Base-by-base conservation (phyloP, 2,797 vertebrate species). In the Acomys russatus region DNA sequence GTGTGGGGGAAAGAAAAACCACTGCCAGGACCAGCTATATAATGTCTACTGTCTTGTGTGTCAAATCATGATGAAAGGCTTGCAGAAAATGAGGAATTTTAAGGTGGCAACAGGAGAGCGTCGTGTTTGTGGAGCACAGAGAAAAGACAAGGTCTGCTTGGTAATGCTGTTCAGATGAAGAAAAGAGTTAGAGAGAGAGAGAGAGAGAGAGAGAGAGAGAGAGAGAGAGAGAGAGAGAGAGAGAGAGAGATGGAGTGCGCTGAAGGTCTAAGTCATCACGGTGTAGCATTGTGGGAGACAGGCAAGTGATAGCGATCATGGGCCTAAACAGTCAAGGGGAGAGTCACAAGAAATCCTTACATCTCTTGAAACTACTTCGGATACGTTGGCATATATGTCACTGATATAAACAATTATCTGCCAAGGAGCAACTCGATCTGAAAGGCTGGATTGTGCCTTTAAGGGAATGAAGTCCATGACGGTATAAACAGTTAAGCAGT, bases 51-150 rank as follows among this genome's bases (percentile, higher is more conserved):
- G 9, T 63, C 8, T 23, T 6, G 56, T 6, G 56, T 12, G 25
- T 23, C 64, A 64, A 94, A 74, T 51, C 59, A 66, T 22, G 54
- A 68, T 1, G 4, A 7, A 38, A 17, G 49, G 8, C 11, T 30
- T 64, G 17, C 63, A 84, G 14, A 61, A 59, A 63, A 78, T 11
- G 64, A 78, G 87, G 68, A 54, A 59, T 92, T 94, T 63, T 66
- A 66, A 71, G 76, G 54, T 0, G 10, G 35, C 11, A 38, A 23
- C 12, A 38, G 28, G 28, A 44, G 82, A 59, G 11, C 1, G 35
- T 7, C 18, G 30, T 56, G 3, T 4, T 56, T 18, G 6, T 18
- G 70, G 28, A 87, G 17, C 22, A 9, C 28, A 38, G 33, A 92
- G 56, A 4, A 80, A 86, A 6, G 66, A 77, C 1, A 2, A 63